Base-by-base conservation (phyloP, 1,140 invertebrate genomes). In the Papilio helenus region DNA sequence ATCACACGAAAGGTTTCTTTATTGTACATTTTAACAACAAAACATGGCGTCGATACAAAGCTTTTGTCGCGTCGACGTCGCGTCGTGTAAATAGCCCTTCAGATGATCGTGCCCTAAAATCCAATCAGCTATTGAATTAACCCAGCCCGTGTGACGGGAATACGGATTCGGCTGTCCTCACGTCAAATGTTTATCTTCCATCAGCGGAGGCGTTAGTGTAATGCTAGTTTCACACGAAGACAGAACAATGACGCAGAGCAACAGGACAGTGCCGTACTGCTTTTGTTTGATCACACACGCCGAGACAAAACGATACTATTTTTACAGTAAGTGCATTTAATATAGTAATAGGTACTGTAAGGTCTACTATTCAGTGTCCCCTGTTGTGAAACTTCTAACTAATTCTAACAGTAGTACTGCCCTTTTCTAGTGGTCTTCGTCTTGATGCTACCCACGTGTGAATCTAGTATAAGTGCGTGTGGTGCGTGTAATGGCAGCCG, bases 171-270 rank as follows among this genome's bases (percentile, higher is more conserved):
- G 87, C 90, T 86, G 87, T 91, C 88, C 89, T 91, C 89, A 90
- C 90, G 89, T 93, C 91, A 94, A 94, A 92, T 94, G 92, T 93
- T 94, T 93, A 93, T 94, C 92, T 93, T 94, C 92, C 91, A 94
- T 93, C 92, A 88, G 84, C 89, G 82, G 86, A 80, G 81, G 88
- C 86, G 89, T 90, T 89, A 91, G 89, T 92, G 89, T 91, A 55
- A 55, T 55, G 51, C 51, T n/a, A 55, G 18, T 55, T 20, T 55
- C 7, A n/a, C 18, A 55, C 51, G n/a, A 55, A 7, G 51, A 1
- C 51, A 55, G 4, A 51, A 46, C 3, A 7, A 18, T 49, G 12
- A 51, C 14, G 49, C 49, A 14, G 44, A 46, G 44, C 49, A 51
- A 51, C 49, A 18, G 49, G 0, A 0, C 49, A 16, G 16, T 14